Base-by-base conservation (phyloP, 2,113 vertebrate species). In the Sus scrofa region DNA sequence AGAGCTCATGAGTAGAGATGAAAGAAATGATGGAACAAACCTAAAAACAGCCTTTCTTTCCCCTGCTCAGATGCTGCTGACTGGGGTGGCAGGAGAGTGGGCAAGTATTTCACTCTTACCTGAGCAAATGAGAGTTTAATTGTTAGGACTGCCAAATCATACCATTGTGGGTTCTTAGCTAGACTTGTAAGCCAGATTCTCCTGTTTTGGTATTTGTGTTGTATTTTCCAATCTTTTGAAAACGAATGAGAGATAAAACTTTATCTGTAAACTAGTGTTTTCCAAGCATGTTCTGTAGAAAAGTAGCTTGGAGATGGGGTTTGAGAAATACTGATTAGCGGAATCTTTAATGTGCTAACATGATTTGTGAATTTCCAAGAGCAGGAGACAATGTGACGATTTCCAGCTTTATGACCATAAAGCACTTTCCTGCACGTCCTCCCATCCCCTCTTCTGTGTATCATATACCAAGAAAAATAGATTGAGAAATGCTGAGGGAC, bases 391-490 rank as follows among this genome's bases (percentile, higher is more conserved):
- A 30, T 32, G 26, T 78, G 14, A 20, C 10, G 1, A 65, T 85
- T 81, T 81, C 34, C 68, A 24, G 4, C 20, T 26, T 70, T 3
- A 3, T 78, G 34, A 73, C 68, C n/a, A 13, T 11, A 3, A n/a
- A 56, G 26, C 13, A 70, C 5, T 78, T 81, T 58, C 56, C 50
- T 86, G 6, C 1, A 19, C 2, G 39, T 68, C 30, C 0, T 7
- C 2, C 15, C 24, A 16, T 7, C 1, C 19, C 15, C 11, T 54
- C 56, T 94, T 37, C 30, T 30, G 67, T 37, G 0, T 34, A 6
- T 27, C 26, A 24, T 37, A n/a, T 92, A 44, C 62, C 56, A 54
- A 84, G 82, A 75, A 94, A 97, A 73, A 44, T 6, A 88, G 52
- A 58, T 86, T 67, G 58, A 75, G 58, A 75, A 88, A 70, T 85